Evolutionary conservation across 2,113 vertebrate species (phyloP).

Genomic region (Crocuta crocuta): DNA sequence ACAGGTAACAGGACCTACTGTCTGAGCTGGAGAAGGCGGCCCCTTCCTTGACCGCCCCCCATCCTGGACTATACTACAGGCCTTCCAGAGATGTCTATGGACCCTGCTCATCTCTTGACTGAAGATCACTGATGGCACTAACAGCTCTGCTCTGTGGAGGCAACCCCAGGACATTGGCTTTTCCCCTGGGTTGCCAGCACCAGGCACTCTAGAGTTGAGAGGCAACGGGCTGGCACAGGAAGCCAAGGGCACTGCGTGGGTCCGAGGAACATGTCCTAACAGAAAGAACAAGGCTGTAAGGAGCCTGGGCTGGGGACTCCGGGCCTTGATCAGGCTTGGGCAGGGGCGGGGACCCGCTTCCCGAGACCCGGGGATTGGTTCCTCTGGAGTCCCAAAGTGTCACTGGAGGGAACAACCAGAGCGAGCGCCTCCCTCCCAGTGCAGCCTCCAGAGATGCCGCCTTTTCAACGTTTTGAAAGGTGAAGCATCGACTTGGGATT

Average conservation of each 20-base stretch:
- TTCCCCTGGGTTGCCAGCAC: neutral
- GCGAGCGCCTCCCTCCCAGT: too few species aligned
- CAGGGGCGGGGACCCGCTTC: neutral
- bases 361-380: neutral
- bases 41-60: neutral
- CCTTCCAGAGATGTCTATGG: neutral
- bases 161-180: neutral
- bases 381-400: neutral
- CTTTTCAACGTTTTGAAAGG: fast-evolving
- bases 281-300: neutral
- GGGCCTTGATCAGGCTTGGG: too few species aligned
- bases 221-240: too few species aligned
- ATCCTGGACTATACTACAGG: neutral
- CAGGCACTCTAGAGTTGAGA: neutral
- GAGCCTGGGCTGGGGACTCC: neutral
- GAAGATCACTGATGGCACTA: fast-evolving
- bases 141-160: too few species aligned
- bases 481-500: neutral
- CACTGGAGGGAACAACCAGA: too few species aligned
- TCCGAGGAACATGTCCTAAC: neutral
- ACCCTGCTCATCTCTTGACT: neutral
- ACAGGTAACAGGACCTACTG: fast-evolving
- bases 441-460: neutral
- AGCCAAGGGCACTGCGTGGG: neutral
- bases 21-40: neutral